Conservation (phyloP, 1,140 invertebrate species). For the Dendrolimus kikuchii region DNA sequence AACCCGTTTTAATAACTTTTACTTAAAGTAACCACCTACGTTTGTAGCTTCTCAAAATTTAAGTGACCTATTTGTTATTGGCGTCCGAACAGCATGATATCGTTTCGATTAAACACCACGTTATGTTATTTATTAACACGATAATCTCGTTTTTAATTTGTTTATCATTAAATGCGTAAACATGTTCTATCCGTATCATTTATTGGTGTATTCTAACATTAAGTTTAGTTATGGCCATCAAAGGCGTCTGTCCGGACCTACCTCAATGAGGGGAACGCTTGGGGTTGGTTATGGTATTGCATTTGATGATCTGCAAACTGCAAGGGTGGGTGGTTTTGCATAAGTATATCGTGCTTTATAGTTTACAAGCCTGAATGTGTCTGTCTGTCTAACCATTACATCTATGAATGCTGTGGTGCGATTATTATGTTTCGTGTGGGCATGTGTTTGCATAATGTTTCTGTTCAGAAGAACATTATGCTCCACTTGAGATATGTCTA, state of each 20-base stretch:
- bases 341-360: constrained; percentile 51
- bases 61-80: not conserved
- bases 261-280: constrained; percentile 58
- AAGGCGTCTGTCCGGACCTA: constrained; percentile 56
- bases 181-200: constrained; percentile 13
- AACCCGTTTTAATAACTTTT: no score
- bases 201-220: constrained; percentile 29
- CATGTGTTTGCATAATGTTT: constrained; percentile 20
- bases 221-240: constrained; percentile 54
- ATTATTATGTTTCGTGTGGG: constrained; percentile 42
- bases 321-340: constrained; percentile 54
- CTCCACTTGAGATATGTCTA: no score
- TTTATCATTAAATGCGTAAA: constrained; percentile 16
- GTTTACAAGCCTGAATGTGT: constrained; percentile 46
- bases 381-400: constrained; percentile 58
- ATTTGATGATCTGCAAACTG: constrained; percentile 55
- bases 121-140: not conserved
- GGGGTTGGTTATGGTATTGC: constrained; percentile 65
- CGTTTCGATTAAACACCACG: constrained; percentile 1
- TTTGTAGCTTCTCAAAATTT: not conserved
- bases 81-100: not conserved
- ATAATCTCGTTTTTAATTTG: constrained; percentile 4
- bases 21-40: no score
- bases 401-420: constrained; percentile 55
- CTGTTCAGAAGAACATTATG: no score